Base-by-base conservation (phyloP, 2,113 vertebrate genomes). In the Vombatus ursinus region DNA sequence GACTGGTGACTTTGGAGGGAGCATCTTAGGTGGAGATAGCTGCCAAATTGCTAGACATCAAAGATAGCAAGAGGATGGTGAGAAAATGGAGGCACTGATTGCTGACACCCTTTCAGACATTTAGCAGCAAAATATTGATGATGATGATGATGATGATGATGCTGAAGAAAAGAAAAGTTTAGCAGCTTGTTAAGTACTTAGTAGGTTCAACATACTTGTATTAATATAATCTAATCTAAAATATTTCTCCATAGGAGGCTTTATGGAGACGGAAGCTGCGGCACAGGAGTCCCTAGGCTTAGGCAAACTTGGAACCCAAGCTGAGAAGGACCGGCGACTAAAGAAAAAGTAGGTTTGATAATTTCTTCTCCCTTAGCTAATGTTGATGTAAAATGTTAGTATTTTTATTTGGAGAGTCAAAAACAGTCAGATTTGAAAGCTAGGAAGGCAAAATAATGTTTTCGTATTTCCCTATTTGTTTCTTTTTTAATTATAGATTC, bases 221-320 rank as follows among this genome's bases (percentile, higher is more conserved):
- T 90, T 77, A 77, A 77, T n/a, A 2, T 57, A 25, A 3, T 0
- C 90, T 96, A 53, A 50, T 10, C 51, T 57, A 8, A 92, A 95
- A 50, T 98, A 0, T 44, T 95, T 98, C 57, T 97, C 96, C 61
- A 84, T 98, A 99, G 99, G 99, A 96, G 99, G 99, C 52, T 98
- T 99, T 93, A 99, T 99, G 98, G 99, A 99, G 98, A 98, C 99
- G 0, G 99, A 99, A 94, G 98, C 99, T 96, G 99, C 98, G 8
- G 99, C 99, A 96, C 99, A 99, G 98, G 99, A 99, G 96, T 99
- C 99, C 89, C 96, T 99, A 96, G 99, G 99, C 19, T 97, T 99
- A 96, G 98, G 99, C 96, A 99, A 99, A 98, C 99, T 99, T 96
- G 99, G 99, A 97, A 99, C 99, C 47, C 99, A 99, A 98, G 99